Evolutionary conservation across 2,113 vertebrate species (phyloP), one percentile per base, ranked within the genome.

Genomic region (Centropus bengalensis): DNA sequence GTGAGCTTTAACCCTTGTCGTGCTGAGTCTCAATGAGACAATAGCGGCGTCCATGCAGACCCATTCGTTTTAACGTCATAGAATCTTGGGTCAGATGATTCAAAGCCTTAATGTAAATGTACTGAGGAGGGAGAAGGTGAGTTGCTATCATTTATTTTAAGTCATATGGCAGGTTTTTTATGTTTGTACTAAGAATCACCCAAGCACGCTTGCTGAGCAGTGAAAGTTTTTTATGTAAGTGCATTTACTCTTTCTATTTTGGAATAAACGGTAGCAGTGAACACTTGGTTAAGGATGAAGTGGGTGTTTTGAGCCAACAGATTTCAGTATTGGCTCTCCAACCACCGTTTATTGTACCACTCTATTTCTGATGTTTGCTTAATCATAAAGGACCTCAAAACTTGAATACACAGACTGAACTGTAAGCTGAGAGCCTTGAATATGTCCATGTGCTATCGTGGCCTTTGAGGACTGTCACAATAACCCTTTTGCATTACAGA

Each of bases 81-180:
- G 97, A 96, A 96, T 95, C 94, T 92, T 97, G 97, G 97, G 97
- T 97, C 97, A 95, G 94, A 93, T 87, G 73, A 98, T 97, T 98
- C 96, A 97, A 98, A 98, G 98, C 98, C 98, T 98, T 98, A 98
- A 98, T 96, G 95, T 97, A 97, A 97, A 97, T 97, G 96, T 97
- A 96, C 97, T 97, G 33, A 94, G 89, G 67, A 93, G 96, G 96
- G 95, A 96, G 96, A 90, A 86, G 92, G 92, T 96, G 93, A 96
- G 93, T 62, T 45, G 63, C 88, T 87, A 88, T 94, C 32, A 47
- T 87, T 96, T 97, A 87, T 91, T 95, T 96, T 94, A 71, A 89
- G 91, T 92, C 86, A 82, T 45, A 85, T 10, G 66, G 70, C 86
- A 89, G 94, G 52, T 38, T 86, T 94, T 88, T 97, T 96, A 96